Evolutionary conservation across 2,113 vertebrate species (phyloP).

Genomic region (Limanda limanda): DNA sequence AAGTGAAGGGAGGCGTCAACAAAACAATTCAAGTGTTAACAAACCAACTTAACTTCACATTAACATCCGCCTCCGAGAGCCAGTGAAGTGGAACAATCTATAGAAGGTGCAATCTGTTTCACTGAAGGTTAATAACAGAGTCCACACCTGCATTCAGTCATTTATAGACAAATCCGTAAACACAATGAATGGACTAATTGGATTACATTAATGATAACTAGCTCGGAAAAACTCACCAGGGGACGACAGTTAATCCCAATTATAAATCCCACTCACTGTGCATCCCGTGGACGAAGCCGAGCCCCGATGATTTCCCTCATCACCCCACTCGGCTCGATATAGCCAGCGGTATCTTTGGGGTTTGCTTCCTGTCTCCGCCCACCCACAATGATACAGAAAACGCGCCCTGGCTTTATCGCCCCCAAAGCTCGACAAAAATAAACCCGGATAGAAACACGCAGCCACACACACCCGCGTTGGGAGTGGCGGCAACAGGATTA

Average conservation of each 20-base stretch:
- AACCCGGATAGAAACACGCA: slow-evolving; percentile 40
- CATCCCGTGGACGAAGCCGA: slow-evolving; percentile 54
- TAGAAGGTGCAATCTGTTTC: slow-evolving; percentile 14
- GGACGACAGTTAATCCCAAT: slow-evolving; percentile 70
- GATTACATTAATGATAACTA: slow-evolving; percentile 73
- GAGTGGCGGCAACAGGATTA: slow-evolving; percentile 72
- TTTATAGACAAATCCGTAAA: slow-evolving; percentile 52
- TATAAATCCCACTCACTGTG: slow-evolving; percentile 65
- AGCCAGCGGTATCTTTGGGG: slow-evolving; percentile 11
- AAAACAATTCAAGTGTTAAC: neutral
- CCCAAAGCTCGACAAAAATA: slow-evolving; percentile 29
- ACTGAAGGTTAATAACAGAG: slow-evolving; percentile 13
- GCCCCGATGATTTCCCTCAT: slow-evolving; percentile 43
- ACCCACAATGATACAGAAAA: slow-evolving; percentile 8
- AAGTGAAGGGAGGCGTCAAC: neutral
- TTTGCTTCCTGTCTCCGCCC: neutral
- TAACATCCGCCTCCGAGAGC: no score
- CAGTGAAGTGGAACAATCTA: neutral
- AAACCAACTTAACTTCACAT: neutral
- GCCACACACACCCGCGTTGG: slow-evolving; percentile 14
- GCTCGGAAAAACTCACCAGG: slow-evolving; percentile 62
- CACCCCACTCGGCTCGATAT: slow-evolving; percentile 5
- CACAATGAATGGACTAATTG: slow-evolving; percentile 61
- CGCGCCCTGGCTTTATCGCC: slow-evolving; percentile 12
- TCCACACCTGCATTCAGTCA: slow-evolving; percentile 48